Base-by-base conservation (phyloP, 2,113 vertebrate species). In the Psettodes erumei region DNA sequence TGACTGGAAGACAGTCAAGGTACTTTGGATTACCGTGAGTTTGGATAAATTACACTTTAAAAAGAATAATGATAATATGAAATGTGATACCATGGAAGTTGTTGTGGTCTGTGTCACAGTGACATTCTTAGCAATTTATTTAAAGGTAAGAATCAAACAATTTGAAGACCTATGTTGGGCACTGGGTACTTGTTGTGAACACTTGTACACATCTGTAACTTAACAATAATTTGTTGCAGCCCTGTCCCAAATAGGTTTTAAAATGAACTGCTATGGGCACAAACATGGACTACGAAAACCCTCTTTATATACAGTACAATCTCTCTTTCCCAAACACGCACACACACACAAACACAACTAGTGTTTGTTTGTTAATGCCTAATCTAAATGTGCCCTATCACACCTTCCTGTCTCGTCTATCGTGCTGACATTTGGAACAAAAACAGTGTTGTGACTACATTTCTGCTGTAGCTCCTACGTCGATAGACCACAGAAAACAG, bases 401-500 rank as follows among this genome's bases (percentile, higher is more conserved):
- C 5, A 1, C n/a, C 35, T 50, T 21, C 40, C 1, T 43, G 23
- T 42, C 33, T 65, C 33, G 21, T 3, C 72, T 12, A 3, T 50
- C 28, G n/a, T 27, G 23, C 33, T 37, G 47, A 38, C 37, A 58
- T 33, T 25, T 54, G 56, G 60, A 75, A 48, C 42, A 66, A 61
- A 65, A 45, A 6, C 48, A 56, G 6, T 61, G 3, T 5, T 25
- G 18, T 43, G 54, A 47, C 23, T 61, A 19, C 15, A 55, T 27
- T 12, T 40, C 54, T 47, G 4, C 11, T 12, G 27, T 16, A 70
- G 30, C 71, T 10, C 21, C 27, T 38, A 13, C 11, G 5, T 8
- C 28, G 47, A 53, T 61, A 48, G 19, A 77, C 82, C 59, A 0
- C 71, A 74, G 25, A 23, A 25, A 53, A 53, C 65, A 62, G 54